Evolutionary conservation across 2,113 vertebrate species (phyloP), one percentile per base, ranked within the genome.

Genomic region (Lethenteron camtschaticum): DNA sequence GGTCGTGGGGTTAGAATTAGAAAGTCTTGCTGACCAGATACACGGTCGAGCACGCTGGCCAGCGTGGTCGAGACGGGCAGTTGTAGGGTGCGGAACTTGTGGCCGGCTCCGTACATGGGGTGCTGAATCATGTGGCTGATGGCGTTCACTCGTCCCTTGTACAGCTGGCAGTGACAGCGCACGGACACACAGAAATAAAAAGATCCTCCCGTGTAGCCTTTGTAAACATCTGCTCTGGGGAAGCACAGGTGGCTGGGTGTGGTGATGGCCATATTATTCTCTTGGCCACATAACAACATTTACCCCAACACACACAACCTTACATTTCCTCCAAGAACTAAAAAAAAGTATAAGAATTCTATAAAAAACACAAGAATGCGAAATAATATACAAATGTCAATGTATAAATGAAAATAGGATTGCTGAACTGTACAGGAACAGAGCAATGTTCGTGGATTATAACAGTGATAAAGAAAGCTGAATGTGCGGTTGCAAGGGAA

Each of bases 51-150:
- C 75, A 99, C 90, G 73, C 96, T 92, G 55, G 90, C 90, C 69
- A 99, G 78, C 1, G 90, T 95, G 75, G 94, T 96, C 73, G 92
- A 99, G 74, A 99, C 92, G 69, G 94, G 90, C 71, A 96, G 83
- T 69, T 95, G 88, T 74, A 99, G 89, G 72, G 91, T 99, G 68
- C 92, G 90, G 74, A 91, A 99, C 72, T 92, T 99, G 81, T 99
- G 94, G n/a, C 94, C 94, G 24, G 94, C 90, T 76, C 94, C 94
- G 9, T 94, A 99, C 89, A 94, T 94, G 70, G 94, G 92, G 79
- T 99, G 94, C 75, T 99, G 94, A 78, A 99, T 96, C 75, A 99
- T 84, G 20, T 99, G 94, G 77, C 94, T 97, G 68, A 92, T 99
- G 70, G 94, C 94, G 76, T 99, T 99, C 76, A 99, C 96, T 79